A percentile compares a stretch with the other conserved stretches of the same genome.
Evolutionary conservation across 2,888 invertebrate genomes (phyloP).

Genomic region (Drosophila hamatofila): DNA sequence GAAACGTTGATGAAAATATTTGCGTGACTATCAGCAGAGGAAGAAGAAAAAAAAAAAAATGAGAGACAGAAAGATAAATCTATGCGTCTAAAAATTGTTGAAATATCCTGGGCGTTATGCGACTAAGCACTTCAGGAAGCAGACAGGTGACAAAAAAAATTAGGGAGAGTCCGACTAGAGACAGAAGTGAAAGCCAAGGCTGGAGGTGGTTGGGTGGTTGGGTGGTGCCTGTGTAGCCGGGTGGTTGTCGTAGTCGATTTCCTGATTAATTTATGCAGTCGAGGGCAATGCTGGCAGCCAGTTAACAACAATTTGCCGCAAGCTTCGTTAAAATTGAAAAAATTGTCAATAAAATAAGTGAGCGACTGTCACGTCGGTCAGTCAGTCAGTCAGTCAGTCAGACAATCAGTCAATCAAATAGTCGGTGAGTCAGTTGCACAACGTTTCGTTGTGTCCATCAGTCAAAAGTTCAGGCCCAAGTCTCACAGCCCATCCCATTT

Average conservation of each 20-base stretch:
- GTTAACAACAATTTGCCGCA: conserved; percentile 81
- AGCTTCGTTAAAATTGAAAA: conserved; percentile 75
- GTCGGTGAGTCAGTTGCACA: conserved; percentile 8
- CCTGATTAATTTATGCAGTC: conserved; percentile 80
- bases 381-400: conserved; percentile 22
- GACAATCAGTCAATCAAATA: conserved; percentile 36
- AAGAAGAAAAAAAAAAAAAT: conserved; percentile 4
- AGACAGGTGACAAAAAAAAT: conserved; percentile 51
- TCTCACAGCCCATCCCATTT: conserved; percentile 7
- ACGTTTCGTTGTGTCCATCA: conserved; percentile 49
- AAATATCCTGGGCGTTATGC: conserved; percentile 34
- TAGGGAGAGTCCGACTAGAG: conserved; percentile 17
- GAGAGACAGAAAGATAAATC: conserved; percentile 11
- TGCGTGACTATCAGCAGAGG: conserved; percentile 44
- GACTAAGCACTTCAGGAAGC: conserved; percentile 42
- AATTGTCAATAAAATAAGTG: conserved; percentile 79
- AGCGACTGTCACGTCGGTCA: conserved; percentile 39
- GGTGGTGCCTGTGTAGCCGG: neutral
- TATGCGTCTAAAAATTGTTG: conserved; percentile 64
- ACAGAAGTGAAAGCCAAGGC: neutral
- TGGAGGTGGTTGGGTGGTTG: neutral
- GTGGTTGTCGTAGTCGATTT: conserved; percentile 66
- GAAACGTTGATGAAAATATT: conserved; percentile 77
- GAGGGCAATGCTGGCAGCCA: conserved; percentile 55
- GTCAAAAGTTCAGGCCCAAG: conserved; percentile 71